phyloP scores from a whole-genome alignment of 2,797 vertebrate species.

The Microchirus variegatus region DNA sequence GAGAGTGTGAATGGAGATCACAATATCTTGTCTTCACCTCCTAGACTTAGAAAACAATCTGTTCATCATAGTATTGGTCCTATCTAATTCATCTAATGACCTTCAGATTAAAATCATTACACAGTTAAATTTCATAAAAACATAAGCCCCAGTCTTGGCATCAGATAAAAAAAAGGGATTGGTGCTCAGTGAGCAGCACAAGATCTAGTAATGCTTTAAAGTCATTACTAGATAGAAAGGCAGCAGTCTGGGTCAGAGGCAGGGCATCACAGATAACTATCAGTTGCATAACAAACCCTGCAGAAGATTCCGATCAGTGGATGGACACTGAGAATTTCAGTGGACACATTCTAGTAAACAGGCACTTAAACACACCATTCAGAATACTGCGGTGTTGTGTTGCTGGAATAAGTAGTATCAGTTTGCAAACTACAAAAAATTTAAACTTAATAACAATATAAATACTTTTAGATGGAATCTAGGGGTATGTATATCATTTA shows the following conservation, averaged over 20 bases:
- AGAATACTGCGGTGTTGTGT: slow-evolving; percentile 2
- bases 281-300: slow-evolving; percentile 70
- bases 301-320: slow-evolving; percentile 66
- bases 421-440: not conserved
- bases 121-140: slow-evolving; percentile 1
- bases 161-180: slow-evolving; percentile 24
- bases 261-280: slow-evolving; percentile 60
- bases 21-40: not conserved
- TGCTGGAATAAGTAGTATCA: slow-evolving; percentile 1
- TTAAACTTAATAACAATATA: not conserved
- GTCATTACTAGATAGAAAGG: slow-evolving; percentile 33
- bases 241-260: slow-evolving; percentile 54
- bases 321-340: slow-evolving; percentile 55
- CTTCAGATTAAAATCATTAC: slow-evolving; percentile 4
- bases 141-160: slow-evolving; percentile 4
- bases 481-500: too few relatives aligned
- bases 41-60: not conserved
- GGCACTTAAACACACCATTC: slow-evolving; percentile 8
- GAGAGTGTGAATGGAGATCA: slow-evolving; percentile 9
- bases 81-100: not conserved
- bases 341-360: slow-evolving; percentile 44
- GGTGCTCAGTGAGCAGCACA: slow-evolving; percentile 22
- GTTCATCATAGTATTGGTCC: not conserved
- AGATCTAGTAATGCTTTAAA: slow-evolving; percentile 25
- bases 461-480: not conserved